Evolutionary conservation across 2,888 invertebrate species (phyloP), one percentile per base, ranked within the genome.

Genomic region (Callosobruchus maculatus): DNA sequence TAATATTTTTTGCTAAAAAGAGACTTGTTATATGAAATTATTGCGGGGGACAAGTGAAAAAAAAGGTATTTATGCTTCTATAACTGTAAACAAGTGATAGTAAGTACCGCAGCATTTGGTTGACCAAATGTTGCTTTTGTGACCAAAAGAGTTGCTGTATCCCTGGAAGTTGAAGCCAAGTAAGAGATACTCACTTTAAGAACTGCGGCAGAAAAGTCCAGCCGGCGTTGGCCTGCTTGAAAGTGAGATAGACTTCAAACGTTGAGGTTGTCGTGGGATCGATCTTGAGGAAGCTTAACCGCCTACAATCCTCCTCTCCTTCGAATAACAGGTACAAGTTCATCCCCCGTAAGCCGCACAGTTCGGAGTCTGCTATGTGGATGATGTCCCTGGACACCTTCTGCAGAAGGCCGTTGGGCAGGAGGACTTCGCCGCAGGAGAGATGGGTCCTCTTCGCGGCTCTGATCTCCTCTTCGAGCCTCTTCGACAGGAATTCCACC

Each of bases 171-270:
- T 22, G 49, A 67, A 26, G 21, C 72, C 69, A 66, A 21, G 21
- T 1, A 49, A 18, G 49, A 49, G 1, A 21, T 67, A 92, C 94
- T 94, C 88, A 95, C 95, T 95, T 95, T 88, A 97, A 90, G 88
- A 97, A 94, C 88, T 96, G 95, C 87, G 95, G 95, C 88, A 97
- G 89, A 85, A 94, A 90, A 82, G 93, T 93, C 97, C 97, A 97
- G 85, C 94, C 93, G 82, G 94, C 93, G 76, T 93, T 92, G 84
- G 95, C 95, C 86, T 96, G 96, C 86, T 94, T 94, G 81, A 97
- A 90, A 72, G 95, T 96, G 80, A 97, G 90, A 88, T 94, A 94
- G 82, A 97, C 90, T 88, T 97, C 97, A 87, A 97, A 97, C 77
- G 97, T 97, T 77, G 96, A 94, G 72, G 96, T 94, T 31, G 95